Evolutionary conservation across 2,888 invertebrate species (phyloP), one percentile per base, ranked within the genome.

Genomic region (Plutella xylostella): DNA sequence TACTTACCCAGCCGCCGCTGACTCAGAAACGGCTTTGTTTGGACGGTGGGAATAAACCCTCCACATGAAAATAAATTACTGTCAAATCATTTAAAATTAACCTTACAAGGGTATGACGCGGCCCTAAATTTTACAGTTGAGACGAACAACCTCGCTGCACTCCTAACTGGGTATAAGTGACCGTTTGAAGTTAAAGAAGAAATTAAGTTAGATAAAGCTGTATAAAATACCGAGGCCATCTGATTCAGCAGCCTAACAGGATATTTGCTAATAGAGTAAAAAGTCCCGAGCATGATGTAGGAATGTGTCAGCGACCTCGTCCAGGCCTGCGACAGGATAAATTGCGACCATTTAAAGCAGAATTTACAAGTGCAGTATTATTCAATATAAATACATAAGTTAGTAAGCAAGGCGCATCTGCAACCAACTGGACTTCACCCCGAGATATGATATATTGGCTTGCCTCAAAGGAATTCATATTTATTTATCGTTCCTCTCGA

Each of bases 1-100:
- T n/a, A n/a, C n/a, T n/a, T 69, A 68, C 65, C 58, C 57, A 59
- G 67, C 46, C 31, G 66, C 31, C 20, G 46, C 73, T 79, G 80
- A 79, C 69, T 80, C 79, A 79, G 64, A 49, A 61, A 41, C 54
- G 54, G 75, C 79, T 80, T 80, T 79, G 79, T 80, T 74, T 71
- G 67, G 52, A 56, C 54, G 57, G 61, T 64, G n/a, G 64, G 63
- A 70, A 68, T 71, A 72, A 72, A 68, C 72, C 65, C 68, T 65
- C 65, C 65, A 59, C 56, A 65, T 60, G 60, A 61, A 73, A 72
- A 78, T 73, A 71, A 72, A 73, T 72, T 70, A 61, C 63, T 67
- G 67, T 68, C 68, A 68, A 65, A 70, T 66, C 55, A 51, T 56
- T 48, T 52, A 51, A 56, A 54, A 53, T 52, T 49, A 50, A 51